phyloP scores from a whole-genome alignment of 64 coral and sea anemone species.

The Actinia equina region DNA sequence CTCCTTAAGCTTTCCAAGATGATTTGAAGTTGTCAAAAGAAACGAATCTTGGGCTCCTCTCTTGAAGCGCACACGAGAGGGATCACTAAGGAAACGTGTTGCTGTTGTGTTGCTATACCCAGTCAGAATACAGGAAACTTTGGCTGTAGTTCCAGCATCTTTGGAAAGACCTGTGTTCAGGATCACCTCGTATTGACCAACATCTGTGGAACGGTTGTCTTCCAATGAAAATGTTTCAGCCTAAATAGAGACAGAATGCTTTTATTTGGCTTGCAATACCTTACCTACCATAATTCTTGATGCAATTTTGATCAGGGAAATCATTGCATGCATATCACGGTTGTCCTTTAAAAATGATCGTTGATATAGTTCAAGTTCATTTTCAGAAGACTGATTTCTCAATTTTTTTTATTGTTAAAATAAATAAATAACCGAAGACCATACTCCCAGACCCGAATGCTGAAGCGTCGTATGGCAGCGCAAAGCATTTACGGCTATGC shows the following conservation, averaged over 20 bases:
- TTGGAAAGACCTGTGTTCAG: constrained; percentile 16
- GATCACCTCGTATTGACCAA: constrained; percentile 13
- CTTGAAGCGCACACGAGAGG: constrained; percentile 8
- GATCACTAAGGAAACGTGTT: background rate
- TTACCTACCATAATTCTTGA: too few species aligned
- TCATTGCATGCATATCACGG: too few species aligned
- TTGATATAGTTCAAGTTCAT: too few species aligned
- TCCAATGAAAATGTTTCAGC: constrained; percentile 21
- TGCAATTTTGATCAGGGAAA: too few species aligned
- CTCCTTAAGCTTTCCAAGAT: background rate
- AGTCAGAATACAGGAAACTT: background rate
- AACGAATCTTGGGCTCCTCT: constrained; percentile 27
- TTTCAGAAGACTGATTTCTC: too few species aligned
- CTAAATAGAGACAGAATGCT: background rate
- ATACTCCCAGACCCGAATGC: too few species aligned
- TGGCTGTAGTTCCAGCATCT: constrained; percentile 15
- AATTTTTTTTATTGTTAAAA: too few species aligned
- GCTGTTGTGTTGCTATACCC: background rate
- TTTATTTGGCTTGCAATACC: too few species aligned
- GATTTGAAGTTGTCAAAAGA: background rate
- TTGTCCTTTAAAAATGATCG: too few species aligned
- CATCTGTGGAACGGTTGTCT: constrained; percentile 15
- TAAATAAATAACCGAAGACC: too few species aligned
- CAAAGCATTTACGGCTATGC: too few species aligned
- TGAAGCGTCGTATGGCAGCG: too few species aligned